Base-by-base conservation (phyloP, 35 echinoderm and acorn worm genomes). In the Lytechinus variegatus region DNA sequence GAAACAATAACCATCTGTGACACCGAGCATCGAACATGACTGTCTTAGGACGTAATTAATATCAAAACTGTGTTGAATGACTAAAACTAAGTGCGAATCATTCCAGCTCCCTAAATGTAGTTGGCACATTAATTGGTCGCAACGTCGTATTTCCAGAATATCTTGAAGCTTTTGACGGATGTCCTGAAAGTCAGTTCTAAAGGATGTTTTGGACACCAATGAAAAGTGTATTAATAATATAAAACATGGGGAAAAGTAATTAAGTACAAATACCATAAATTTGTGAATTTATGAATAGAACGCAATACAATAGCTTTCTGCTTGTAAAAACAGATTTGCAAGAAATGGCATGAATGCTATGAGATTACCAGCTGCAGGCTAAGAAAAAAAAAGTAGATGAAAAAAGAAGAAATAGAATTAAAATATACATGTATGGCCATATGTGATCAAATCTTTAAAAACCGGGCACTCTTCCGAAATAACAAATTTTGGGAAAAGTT, bases 331-430 rank as follows among this genome's bases (percentile, higher is more conserved):
- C 27, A 57, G 28, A 55, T 57, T 93, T 93, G 92, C 92, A 93
- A 93, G 92, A 93, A 57, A 55, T 57, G 92, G 92, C 92, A 93
- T 93, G 54, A 93, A 93, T 56, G 92, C 92, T 27, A 93, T 93
- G 92, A 93, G 57, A 55, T 55, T 16, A 53, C 92, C 92, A 93
- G 92, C 92, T 93, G 92, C 92, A 93, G 28, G 27, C 10, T n/a
- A 53, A 55, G 54, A 55, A 56, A 93, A 10, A 93, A 93, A 44
- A 90, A 44, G n/a, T 5, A 79, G 9, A 1, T 21, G n/a, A 72
- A 14, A 57, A 57, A 57, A 57, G 55, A 57, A 57, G 55, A 72
- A 24, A 72, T 21, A 72, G 16, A 72, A 21, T 72, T 21, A 72
- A 21, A 24, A 72, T 21, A n/a, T n/a, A n/a, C n/a, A n/a, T n/a